phyloP scores from a whole-genome alignment of 2,888 invertebrate genomes.

The Dromius quadrimaculatus region DNA sequence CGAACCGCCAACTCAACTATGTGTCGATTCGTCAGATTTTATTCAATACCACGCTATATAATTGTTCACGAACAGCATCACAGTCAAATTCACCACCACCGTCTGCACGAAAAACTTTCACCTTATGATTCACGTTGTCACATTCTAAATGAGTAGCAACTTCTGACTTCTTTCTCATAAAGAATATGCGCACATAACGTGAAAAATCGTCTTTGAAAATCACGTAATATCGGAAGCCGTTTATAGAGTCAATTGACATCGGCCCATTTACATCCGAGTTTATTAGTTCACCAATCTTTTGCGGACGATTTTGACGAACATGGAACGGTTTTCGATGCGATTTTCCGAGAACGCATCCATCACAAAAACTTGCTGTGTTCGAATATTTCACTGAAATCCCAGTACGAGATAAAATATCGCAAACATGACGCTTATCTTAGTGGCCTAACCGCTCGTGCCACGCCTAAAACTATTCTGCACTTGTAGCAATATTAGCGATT shows the following conservation, averaged over 20 bases:
- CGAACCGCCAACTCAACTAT: constrained; percentile 40
- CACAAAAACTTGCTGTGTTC: constrained; percentile 51
- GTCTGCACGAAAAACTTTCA: constrained; percentile 56
- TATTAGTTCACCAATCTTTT: constrained; percentile 54
- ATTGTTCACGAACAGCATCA: background rate
- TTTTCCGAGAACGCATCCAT: constrained; percentile 50
- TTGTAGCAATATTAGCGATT: constrained; percentile 53
- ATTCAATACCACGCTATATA: constrained; percentile 16
- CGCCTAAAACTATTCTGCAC: constrained; percentile 54
- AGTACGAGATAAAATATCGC: constrained; percentile 53
- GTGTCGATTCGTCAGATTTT: constrained; percentile 41
- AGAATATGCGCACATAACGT: constrained; percentile 54
- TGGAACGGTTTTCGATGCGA: constrained; percentile 43
- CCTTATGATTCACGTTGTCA: constrained; percentile 54
- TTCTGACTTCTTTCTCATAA: constrained; percentile 54
- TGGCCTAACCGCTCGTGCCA: constrained; percentile 56
- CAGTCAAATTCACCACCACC: constrained; percentile 39
- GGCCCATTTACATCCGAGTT: constrained; percentile 56
- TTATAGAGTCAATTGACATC: no score
- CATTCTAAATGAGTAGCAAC: constrained; percentile 54
- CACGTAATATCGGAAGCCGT: constrained; percentile 55
- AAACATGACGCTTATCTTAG: constrained; percentile 57
- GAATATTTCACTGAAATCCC: constrained; percentile 52
- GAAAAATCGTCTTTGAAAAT: constrained; percentile 55
- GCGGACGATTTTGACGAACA: constrained; percentile 47